Base-by-base conservation (phyloP, 2,888 invertebrate genomes). In the Fragum fragum region DNA sequence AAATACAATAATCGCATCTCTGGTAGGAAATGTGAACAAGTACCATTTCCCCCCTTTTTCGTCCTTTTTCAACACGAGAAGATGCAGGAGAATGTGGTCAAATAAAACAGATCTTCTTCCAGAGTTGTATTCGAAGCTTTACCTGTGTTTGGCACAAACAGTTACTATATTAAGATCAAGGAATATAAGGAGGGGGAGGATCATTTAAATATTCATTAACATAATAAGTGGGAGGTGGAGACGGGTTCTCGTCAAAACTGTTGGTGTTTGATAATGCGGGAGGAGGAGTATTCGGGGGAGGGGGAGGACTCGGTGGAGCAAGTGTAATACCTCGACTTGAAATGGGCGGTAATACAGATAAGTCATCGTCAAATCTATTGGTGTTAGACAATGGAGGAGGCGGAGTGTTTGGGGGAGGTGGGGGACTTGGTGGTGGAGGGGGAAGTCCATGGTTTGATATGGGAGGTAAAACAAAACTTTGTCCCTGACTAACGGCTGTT, bases 351-450 rank as follows among this genome's bases (percentile, higher is more conserved):
- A 32, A 28, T 59, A 28, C 59, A 2, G 63, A 63, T 36, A 21
- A 32, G 21, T 61, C 61, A 28, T 29, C 32, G 32, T 32, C 36
- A 61, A 66, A 39, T 23, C 26, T 26, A 57, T 57, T 26, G 26
- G n/a, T 66, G 9, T 6, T 21, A 3, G 42, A 23, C 2, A 42
- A n/a, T 23, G 42, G 66, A 21, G 66, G 66, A 18, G 66, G 66
- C 23, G 66, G 66, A 29, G 66, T 66, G 42, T 66, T 66, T 11
- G 66, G 66, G 1, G 66, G 66, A 66, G 66, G 66, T 14, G 66
- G 66, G 21, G 66, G 66, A 21, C 66, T 66, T 1, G 66, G 42
- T 42, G 66, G 66, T 2, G 66, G 66, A 23, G 66, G 66, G 16
- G 66, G 66, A 1, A 42, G 23, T 21, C 39, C 42, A 21, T 23